phyloP scores from a whole-genome alignment of 2,888 invertebrate genomes.

The Dryomyza anilis region DNA sequence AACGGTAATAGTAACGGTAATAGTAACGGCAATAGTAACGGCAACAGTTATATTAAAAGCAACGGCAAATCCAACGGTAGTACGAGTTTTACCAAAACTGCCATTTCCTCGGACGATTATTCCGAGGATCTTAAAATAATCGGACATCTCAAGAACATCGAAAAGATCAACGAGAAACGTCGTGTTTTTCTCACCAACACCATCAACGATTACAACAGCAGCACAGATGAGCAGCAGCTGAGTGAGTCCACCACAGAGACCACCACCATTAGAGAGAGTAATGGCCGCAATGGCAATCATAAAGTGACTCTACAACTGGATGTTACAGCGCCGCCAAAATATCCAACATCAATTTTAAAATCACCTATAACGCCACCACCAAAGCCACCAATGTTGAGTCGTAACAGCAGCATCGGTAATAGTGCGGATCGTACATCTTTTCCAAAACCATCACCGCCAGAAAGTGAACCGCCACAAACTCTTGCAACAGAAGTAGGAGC shows the following conservation, averaged over 20 bases:
- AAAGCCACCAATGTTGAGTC: constrained; percentile 54
- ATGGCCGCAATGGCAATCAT: constrained; percentile 5
- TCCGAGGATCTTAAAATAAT: constrained; percentile 44
- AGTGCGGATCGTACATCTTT: constrained; percentile 27
- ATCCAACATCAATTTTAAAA: constrained; percentile 35
- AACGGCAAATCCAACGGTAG: not conserved
- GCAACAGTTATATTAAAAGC: not conserved
- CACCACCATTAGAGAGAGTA: no score
- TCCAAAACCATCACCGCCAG: not conserved
- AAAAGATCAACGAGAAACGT: constrained; percentile 51
- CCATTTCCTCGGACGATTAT: constrained; percentile 29
- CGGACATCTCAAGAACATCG: constrained; percentile 47
- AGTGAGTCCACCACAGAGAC: constrained; percentile 27
- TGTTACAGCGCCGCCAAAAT: not conserved
- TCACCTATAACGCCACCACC: constrained; percentile 51
- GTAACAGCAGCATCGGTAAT: constrained; percentile 51
- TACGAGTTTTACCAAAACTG: not conserved
- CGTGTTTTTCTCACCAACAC: constrained; percentile 47
- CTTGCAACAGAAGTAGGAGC: no score
- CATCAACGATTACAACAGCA: constrained; percentile 39
- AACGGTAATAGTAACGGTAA: constrained; percentile 7
- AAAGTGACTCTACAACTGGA: no score
- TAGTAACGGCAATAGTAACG: constrained; percentile 1
- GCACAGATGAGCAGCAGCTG: constrained; percentile 37
- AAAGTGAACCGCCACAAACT: no score